phyloP scores from a whole-genome alignment of 2,113 vertebrate species.

The Thalassoma bifasciatum region DNA sequence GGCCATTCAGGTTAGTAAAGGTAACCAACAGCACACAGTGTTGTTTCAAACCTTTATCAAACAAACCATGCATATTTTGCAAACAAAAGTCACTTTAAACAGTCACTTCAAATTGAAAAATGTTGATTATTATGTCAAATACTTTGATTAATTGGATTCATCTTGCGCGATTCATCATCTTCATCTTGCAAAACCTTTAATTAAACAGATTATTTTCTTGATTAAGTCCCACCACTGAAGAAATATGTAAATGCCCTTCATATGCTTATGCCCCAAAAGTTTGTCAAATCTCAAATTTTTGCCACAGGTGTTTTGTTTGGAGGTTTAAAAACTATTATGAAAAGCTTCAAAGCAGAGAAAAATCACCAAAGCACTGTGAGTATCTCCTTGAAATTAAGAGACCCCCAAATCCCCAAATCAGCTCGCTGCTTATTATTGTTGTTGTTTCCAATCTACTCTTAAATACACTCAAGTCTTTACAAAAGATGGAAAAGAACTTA shows the following conservation, averaged over 20 bases:
- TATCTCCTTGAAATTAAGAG: not conserved
- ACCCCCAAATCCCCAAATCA: not conserved
- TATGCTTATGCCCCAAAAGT: no score
- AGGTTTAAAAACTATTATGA: not conserved
- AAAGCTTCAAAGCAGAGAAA: not conserved
- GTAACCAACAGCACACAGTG: constrained; percentile 38
- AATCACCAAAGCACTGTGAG: not conserved
- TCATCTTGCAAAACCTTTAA: no score
- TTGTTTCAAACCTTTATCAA: constrained; percentile 24
- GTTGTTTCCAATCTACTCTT: not conserved
- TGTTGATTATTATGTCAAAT: no score
- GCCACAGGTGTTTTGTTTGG: not conserved
- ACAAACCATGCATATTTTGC: not conserved
- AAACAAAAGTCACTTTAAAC: not conserved
- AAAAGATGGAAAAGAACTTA: no score
- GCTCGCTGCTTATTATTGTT: not conserved
- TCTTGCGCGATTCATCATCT: no score
- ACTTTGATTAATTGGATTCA: no score
- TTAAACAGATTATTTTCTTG: no score
- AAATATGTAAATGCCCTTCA: no score
- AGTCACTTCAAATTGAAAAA: no score
- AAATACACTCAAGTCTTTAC: not conserved
- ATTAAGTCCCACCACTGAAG: no score
- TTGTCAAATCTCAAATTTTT: not conserved
- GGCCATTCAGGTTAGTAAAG: not conserved